Evolutionary conservation across 2,888 invertebrate species (phyloP).

Genomic region (Coleophora deauratella): DNA sequence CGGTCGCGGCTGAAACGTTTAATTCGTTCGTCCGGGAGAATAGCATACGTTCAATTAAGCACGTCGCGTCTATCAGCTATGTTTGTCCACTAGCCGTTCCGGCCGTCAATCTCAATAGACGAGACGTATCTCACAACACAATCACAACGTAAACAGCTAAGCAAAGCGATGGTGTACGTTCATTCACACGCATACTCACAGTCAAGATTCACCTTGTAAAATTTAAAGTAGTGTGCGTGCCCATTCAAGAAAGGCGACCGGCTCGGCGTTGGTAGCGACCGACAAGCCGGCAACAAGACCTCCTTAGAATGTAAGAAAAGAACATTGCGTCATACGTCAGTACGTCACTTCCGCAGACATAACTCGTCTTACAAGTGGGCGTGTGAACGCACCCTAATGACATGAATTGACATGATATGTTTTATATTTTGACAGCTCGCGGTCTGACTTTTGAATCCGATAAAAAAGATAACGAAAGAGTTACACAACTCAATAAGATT

Average conservation of each 20-base stretch:
- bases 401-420: conserved; percentile 31
- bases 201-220: conserved; percentile 23
- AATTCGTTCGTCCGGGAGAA: conserved; percentile 35
- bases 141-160: conserved; percentile 34
- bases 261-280: conserved; percentile 19
- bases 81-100: conserved; percentile 40
- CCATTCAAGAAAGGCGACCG: conserved; percentile 48
- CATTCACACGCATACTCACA: conserved; percentile 44
- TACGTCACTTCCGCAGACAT: conserved; percentile 64
- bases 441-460: conserved; percentile 22
- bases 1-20: conserved; percentile 30
- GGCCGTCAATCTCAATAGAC: conserved; percentile 54
- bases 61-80: conserved; percentile 36
- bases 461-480: conserved; percentile 51
- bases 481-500: conserved; percentile 18
- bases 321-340: conserved; percentile 28
- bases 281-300: too few relatives aligned
- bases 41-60: conserved; percentile 56
- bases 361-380: conserved; percentile 59
- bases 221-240: conserved; percentile 41
- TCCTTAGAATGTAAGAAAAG: too few relatives aligned
- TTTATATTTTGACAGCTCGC: conserved; percentile 52
- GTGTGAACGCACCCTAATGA: conserved; percentile 52
- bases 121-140: conserved; percentile 33
- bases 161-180: conserved; percentile 48